These are phyloP conservation scores for Loris lydekkerianus DNA, from an alignment of 2,797 vertebrate species.

Conservation along the genomic window DNA sequence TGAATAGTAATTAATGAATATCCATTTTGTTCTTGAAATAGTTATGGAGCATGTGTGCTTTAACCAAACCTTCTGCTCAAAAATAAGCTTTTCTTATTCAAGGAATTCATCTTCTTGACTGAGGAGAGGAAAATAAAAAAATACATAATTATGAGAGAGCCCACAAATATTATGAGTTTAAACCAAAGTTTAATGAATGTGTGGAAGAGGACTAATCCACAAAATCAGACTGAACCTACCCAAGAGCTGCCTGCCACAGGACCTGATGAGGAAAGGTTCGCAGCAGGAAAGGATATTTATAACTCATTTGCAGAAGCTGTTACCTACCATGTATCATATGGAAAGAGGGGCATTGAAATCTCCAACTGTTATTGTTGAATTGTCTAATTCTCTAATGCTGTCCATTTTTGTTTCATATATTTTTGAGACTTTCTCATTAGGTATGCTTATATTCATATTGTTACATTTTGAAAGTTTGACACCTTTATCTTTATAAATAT, in stretches of 20 bases:
- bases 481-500: neutral
- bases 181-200: neutral
- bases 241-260: too few relatives aligned
- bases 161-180: neutral
- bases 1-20: neutral
- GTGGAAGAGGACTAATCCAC: rapidly evolving
- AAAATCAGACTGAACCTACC: neutral
- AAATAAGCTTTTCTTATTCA: neutral
- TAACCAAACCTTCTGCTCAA: neutral
- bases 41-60: neutral
- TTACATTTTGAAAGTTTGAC: neutral
- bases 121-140: neutral
- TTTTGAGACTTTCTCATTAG: neutral
- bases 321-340: neutral
- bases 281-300: neutral
- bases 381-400: neutral
- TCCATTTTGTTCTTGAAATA: neutral
- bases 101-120: neutral
- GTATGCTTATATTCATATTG: neutral
- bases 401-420: neutral
- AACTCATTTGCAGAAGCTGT: neutral
- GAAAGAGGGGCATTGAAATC: neutral
- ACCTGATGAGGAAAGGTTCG: rapidly evolving
- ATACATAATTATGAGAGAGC: neutral
- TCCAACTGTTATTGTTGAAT: neutral